Evolutionary conservation across 2,888 invertebrate genomes (phyloP).

Genomic region (Campaea margaritaria): DNA sequence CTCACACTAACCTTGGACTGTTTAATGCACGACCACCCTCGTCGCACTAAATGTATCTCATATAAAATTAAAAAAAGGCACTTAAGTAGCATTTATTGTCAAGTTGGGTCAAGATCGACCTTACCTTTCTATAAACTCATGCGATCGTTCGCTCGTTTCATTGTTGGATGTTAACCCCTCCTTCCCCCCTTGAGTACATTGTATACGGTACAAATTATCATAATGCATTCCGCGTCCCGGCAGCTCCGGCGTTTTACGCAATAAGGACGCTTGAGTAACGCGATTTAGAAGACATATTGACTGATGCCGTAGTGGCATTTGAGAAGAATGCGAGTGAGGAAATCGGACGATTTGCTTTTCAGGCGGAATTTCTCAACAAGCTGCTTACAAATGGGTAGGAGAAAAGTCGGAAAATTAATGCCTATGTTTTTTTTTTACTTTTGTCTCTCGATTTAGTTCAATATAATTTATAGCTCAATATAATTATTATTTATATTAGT

Average conservation of each 20-base stretch:
- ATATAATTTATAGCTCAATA: no score
- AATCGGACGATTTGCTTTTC: constrained; percentile 22
- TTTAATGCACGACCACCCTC: no score
- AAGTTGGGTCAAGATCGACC: no score
- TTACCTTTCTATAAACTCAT: no score
- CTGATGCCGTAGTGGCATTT: constrained; percentile 25
- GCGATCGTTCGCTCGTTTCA: background rate
- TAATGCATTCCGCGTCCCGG: constrained; percentile 32
- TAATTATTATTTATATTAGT: no score
- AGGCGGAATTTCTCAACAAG: background rate
- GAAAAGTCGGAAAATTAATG: background rate
- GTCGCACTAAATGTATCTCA: no score
- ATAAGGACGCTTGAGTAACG: constrained; percentile 31
- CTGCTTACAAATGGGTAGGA: background rate
- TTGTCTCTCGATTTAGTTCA: no score
- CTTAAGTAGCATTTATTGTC: no score
- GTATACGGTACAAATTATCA: constrained; percentile 39
- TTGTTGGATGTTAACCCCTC: background rate
- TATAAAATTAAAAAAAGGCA: no score
- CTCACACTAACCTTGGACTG: no score
- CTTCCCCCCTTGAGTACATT: background rate
- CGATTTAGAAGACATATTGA: constrained; percentile 32
- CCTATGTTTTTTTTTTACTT: no score
- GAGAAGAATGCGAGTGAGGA: constrained; percentile 17
- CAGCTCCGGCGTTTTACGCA: constrained; percentile 29